Evolutionary conservation across 2,113 vertebrate genomes (phyloP), one percentile per base, ranked within the genome.

Genomic region (Syngnathus floridae): DNA sequence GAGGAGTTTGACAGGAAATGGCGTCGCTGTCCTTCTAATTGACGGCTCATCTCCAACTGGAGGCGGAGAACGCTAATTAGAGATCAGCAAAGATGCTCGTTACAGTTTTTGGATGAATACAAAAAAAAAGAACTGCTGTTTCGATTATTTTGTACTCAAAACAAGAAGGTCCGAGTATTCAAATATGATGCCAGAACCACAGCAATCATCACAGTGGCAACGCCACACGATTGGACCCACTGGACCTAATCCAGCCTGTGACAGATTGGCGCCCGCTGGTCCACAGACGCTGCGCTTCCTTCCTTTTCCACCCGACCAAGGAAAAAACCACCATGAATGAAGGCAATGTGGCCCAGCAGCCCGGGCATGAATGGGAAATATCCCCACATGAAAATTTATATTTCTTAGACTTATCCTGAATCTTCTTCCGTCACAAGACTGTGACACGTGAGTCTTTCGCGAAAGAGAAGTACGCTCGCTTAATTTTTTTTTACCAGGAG

Each of bases 211-310:
- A 5, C 5, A 5, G 12, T 70, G 43, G 68, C 62, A 75, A 72
- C 66, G 74, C 69, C 76, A 69, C 73, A 52, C 58, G 80, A 78
- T 74, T 69, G 14, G 64, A 71, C 58, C 64, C 49, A 65, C 81
- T 88, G 88, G 85, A 83, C 46, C 58, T 62, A 74, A 72, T 88
- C 86, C 85, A 88, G 75, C 1, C 51, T 72, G 81, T 70, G 81
- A 86, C 86, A 88, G 87, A 87, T 88, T 87, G 86, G 79, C 72
- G 70, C 86, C 80, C 77, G 72, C 80, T 85, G 83, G 73, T 85
- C 78, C 83, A 52, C 84, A 84, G 79, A 84, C 74, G 75, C 73
- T 78, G 41, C 76, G 43, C 84, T 86, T 88, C 83, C 83, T 71
- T 78, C 81, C 84, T 77, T 81, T 73, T 61, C 84, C 80, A 84